Conservation (phyloP, 2,797 vertebrate species). For the Cichlasoma orientale region DNA sequence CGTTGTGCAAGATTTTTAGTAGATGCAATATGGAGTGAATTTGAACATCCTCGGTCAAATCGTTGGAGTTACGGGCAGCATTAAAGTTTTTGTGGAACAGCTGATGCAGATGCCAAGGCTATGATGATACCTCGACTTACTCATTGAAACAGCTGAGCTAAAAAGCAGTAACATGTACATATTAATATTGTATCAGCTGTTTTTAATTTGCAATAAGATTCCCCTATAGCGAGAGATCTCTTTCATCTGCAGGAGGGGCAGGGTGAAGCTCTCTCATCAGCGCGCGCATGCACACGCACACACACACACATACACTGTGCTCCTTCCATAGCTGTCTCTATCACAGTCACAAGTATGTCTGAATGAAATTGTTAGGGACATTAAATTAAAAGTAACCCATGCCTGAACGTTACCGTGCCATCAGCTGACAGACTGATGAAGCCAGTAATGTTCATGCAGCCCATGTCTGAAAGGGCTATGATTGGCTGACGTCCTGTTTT, state of each 20-base stretch:
- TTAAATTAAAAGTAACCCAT: neutral
- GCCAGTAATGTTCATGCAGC: neutral
- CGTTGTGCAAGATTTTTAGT: no score
- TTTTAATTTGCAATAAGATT: neutral
- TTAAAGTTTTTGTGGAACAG: no score
- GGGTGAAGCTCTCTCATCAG: neutral
- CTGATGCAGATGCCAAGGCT: no score
- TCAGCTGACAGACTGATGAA: neutral
- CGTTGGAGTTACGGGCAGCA: no score
- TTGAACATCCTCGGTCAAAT: no score
- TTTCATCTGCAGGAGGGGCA: neutral
- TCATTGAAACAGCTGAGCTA: no score
- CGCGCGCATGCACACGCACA: neutral
- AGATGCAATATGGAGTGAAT: no score
- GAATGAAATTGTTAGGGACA: neutral
- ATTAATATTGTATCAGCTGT: neutral
- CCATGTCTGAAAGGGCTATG: neutral
- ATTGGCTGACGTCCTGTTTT: conserved; percentile 9
- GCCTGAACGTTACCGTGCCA: neutral
- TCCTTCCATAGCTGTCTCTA: neutral
- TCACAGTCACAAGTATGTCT: neutral
- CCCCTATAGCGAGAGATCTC: neutral
- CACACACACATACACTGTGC: neutral
- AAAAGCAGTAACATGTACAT: neutral
- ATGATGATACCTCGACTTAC: no score